Base-by-base conservation (phyloP, 1,140 invertebrate species). In the Antheraea pernyi region DNA sequence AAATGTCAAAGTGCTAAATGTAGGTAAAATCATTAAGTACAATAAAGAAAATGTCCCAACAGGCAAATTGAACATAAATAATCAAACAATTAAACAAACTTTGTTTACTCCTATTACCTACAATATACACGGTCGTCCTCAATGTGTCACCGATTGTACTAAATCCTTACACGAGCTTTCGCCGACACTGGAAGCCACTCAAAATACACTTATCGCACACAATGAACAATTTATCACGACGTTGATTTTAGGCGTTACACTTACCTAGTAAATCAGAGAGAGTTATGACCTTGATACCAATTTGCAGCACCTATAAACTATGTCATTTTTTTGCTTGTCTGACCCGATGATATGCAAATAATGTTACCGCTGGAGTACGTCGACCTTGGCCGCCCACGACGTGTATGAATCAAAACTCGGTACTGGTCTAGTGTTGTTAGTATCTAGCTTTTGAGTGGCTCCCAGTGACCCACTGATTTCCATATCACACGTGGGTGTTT, bases 171-270 rank as follows among this genome's bases (percentile, higher is more conserved):
- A 36, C 74, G 71, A 86, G 81, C 88, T 90, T 89, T 90, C 88
- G 82, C 69, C 78, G 68, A 91, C 89, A 88, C 78, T 81, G 80
- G 82, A 88, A 88, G 83, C 83, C 85, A 88, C 84, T 89, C 86
- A 88, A 82, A 82, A 80, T 81, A 86, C 81, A 90, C 86, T 89
- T 89, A 91, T 89, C 88, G 85, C 76, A 80, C 73, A 89, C 88
- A 91, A 88, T 91, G 82, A 86, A 75, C 87, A 84, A 91, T 91
- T 87, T 90, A 90, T 91, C 89, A 90, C 9, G 8, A 85, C 80
- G 82, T 89, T 85, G 84, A 87, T 88, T 91, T 89, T 84, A 84
- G 84, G 83, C 84, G 89, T 90, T 91, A 91, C 83, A 91, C 88
- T 91, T 88, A 91, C 89, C 89, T 75, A 91, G 79, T 91, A 88